Evolutionary conservation across 2,113 vertebrate genomes (phyloP).

Genomic region (Thermophis baileyi): DNA sequence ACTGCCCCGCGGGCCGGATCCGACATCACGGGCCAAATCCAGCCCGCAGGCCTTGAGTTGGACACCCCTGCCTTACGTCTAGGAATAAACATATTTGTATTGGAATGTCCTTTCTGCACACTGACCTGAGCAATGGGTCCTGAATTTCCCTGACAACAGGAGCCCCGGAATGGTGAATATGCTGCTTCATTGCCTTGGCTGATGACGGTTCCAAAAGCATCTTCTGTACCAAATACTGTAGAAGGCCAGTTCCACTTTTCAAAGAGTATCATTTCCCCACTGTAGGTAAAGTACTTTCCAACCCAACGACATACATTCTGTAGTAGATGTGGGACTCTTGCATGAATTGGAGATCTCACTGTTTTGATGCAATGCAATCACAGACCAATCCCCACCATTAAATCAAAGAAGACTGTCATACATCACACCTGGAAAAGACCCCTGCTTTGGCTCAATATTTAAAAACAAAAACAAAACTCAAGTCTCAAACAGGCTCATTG

Average conservation of each 20-base stretch:
- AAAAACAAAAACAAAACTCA: background rate
- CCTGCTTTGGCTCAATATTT: background rate
- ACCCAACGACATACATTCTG: background rate
- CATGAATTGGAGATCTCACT: background rate
- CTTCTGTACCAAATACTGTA: background rate
- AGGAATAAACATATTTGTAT: background rate
- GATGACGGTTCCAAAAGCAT: background rate
- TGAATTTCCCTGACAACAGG: background rate
- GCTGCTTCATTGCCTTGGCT: background rate
- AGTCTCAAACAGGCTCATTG: constrained; percentile 16
- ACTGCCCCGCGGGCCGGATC: too few species aligned
- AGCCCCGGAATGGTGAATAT: background rate
- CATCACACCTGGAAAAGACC: background rate
- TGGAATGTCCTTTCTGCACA: background rate
- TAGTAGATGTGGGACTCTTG: background rate
- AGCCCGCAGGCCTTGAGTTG: too few species aligned
- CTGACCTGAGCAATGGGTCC: background rate
- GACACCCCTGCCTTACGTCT: background rate
- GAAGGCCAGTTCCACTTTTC: background rate
- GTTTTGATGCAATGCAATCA: background rate
- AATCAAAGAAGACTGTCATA: background rate
- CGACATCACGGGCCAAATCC: too few species aligned
- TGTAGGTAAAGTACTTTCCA: background rate
- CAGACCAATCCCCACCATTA: background rate
- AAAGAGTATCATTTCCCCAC: background rate